Evolutionary conservation across 2,113 vertebrate genomes (phyloP).

Genomic region (Dolichallabes microphthalmus): DNA sequence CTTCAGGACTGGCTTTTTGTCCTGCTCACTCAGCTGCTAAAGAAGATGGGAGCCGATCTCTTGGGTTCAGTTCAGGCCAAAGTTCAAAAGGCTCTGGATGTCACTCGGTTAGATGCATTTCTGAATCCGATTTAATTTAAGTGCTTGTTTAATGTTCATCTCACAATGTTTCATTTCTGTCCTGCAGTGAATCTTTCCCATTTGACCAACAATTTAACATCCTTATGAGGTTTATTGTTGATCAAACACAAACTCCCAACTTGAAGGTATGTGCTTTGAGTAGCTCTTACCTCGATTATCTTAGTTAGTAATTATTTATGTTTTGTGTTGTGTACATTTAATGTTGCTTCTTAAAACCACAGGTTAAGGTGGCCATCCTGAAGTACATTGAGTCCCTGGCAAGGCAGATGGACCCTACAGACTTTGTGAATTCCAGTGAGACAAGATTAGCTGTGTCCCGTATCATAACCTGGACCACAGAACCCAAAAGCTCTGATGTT

Average conservation of each 20-base stretch:
- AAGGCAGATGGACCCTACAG: constrained; percentile 94
- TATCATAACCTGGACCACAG: constrained; percentile 99
- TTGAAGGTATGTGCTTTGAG: constrained; percentile 81
- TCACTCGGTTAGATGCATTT: constrained; percentile 81
- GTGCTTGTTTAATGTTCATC: neutral
- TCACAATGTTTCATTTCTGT: constrained; percentile 29
- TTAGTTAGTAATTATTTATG: neutral
- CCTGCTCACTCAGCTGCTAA: constrained; percentile 93
- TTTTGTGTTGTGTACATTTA: neutral
- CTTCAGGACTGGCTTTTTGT: constrained; percentile 98
- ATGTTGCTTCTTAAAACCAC: constrained; percentile 23
- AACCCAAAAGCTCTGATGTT: constrained; percentile 98
- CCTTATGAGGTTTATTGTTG: constrained; percentile 97
- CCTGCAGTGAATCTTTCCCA: constrained; percentile 90
- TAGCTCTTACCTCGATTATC: too few relatives aligned
- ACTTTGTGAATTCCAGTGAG: constrained; percentile 97
- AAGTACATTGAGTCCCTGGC: constrained; percentile 95
- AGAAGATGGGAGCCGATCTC: constrained; percentile 98
- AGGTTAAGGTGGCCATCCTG: constrained; percentile 98
- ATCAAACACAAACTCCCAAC: constrained; percentile 98
- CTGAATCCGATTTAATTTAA: neutral
- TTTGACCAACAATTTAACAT: constrained; percentile 99
- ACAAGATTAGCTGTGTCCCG: constrained; percentile 95
- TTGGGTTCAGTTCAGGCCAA: constrained; percentile 97
- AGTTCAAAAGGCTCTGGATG: constrained; percentile 94